These are phyloP conservation scores for Luehdorfia chinensis DNA, from an alignment of 1,140 invertebrate species.

Conservation along the genomic window DNA sequence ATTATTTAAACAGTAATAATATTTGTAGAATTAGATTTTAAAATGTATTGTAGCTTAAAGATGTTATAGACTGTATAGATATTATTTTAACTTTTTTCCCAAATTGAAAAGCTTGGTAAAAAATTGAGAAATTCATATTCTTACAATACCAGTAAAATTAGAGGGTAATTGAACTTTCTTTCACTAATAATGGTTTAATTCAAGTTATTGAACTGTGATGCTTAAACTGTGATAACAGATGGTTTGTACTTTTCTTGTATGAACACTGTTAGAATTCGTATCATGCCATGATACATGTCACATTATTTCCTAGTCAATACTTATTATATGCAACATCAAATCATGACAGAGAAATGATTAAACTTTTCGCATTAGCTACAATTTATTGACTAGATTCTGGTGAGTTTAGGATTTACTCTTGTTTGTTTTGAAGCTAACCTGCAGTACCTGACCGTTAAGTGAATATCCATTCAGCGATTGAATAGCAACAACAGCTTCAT, in stretches of 20 bases:
- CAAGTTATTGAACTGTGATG: constrained; percentile 33
- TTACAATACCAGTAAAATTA: no score
- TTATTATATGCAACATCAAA: constrained; percentile 49
- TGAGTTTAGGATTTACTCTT: constrained; percentile 81
- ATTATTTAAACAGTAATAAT: no score
- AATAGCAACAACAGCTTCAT: constrained; percentile 93
- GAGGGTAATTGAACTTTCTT: constrained; percentile 12
- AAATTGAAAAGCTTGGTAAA: no score
- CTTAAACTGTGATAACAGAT: constrained; percentile 31
- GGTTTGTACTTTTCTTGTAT: constrained; percentile 58
- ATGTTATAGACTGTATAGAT: no score
- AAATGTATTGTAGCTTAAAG: no score
- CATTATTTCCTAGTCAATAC: constrained; percentile 43
- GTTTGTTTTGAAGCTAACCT: constrained; percentile 93
- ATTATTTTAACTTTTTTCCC: no score
- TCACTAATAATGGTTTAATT: constrained; percentile 15
- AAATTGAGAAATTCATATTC: no score
- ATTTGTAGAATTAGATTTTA: no score
- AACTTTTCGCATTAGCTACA: constrained; percentile 74
- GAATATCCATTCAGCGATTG: constrained; percentile 94
- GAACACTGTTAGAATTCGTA: constrained; percentile 48
- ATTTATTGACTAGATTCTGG: constrained; percentile 74
- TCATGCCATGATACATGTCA: constrained; percentile 63
- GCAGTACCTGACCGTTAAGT: constrained; percentile 90
- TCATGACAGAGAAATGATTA: constrained; percentile 71